These are phyloP conservation scores for Agrilus cyanescens DNA, from an alignment of 2,888 invertebrate genomes.

Conservation along the genomic window DNA sequence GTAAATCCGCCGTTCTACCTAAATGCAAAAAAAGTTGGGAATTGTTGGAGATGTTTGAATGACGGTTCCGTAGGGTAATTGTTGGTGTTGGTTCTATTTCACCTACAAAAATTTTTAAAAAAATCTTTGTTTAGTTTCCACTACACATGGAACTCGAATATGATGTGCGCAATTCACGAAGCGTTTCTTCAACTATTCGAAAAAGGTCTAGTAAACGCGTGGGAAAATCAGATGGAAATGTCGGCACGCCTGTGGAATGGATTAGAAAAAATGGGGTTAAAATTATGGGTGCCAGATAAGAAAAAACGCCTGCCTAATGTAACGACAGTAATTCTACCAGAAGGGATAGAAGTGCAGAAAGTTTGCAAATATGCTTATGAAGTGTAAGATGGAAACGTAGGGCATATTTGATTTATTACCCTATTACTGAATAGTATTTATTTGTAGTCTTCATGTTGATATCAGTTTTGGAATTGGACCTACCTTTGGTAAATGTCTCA, in stretches of 20 bases:
- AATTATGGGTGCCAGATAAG: background rate
- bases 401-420: background rate
- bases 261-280: background rate
- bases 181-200: background rate
- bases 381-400: background rate
- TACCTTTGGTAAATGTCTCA: slow-evolving; percentile 59
- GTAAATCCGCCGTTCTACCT: no score
- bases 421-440: background rate
- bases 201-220: background rate
- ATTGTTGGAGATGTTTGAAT: no score
- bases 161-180: background rate
- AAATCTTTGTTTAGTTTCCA: background rate
- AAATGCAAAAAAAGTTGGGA: no score
- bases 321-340: background rate
- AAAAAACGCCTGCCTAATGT: background rate
- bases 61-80: background rate
- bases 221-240: background rate
- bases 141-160: background rate
- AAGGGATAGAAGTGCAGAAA: background rate
- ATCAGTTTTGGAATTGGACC: slow-evolving; percentile 71
- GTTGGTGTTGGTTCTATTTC: background rate
- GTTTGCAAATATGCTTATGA: background rate
- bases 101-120: no score
- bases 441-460: slow-evolving; percentile 46
- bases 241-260: background rate